Conservation (phyloP, 2,797 vertebrate genomes). For the Ciconia nigra region DNA sequence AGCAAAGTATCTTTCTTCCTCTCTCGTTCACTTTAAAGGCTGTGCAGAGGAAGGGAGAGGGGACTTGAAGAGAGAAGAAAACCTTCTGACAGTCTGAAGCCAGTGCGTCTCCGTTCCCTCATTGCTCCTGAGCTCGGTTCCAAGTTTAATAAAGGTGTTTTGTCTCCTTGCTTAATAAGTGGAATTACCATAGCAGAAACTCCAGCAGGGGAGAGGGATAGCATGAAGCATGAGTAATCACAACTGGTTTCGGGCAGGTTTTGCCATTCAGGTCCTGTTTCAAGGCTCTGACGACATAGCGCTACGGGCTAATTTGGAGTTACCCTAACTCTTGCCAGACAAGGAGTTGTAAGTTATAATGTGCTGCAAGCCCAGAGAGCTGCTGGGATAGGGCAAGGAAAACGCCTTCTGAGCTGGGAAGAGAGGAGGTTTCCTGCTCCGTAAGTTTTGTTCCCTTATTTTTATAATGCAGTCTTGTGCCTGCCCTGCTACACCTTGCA, state of each 20-base stretch:
- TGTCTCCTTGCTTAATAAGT: conserved; percentile 25
- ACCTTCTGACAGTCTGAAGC: not conserved
- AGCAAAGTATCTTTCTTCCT: not conserved
- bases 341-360: not conserved
- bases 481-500: not conserved
- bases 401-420: not conserved
- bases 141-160: conserved; percentile 51
- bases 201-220: not conserved
- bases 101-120: not conserved
- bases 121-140: not conserved
- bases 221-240: conserved; percentile 20
- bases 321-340: not conserved
- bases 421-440: not conserved
- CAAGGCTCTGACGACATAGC: conserved; percentile 12
- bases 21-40: not conserved
- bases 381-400: not conserved
- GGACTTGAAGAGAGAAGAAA: not conserved
- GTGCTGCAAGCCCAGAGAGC: not conserved
- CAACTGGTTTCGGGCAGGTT: conserved; percentile 51
- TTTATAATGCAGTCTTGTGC: not conserved
- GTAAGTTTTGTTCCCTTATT: not conserved
- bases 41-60: not conserved
- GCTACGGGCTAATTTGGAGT: not conserved
- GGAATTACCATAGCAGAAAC: conserved; percentile 55
- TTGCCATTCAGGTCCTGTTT: conserved; percentile 41